Base-by-base conservation (phyloP, 2,797 vertebrate genomes). In the Periophthalmus magnuspinnatus region DNA sequence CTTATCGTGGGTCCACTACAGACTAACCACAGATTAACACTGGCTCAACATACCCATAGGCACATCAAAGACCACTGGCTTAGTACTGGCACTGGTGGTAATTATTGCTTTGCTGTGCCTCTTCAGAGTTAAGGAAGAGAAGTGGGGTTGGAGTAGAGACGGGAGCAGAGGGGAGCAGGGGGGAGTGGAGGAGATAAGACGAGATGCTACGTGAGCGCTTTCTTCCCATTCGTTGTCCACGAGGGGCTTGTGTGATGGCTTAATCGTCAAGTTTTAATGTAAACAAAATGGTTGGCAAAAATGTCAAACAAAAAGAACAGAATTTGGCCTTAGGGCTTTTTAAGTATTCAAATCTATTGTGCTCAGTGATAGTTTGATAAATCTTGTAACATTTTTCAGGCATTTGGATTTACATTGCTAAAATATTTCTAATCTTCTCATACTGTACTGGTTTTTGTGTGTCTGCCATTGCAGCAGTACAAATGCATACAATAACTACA, bases 11-110 rank as follows among this genome's bases (percentile, higher is more conserved):
- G 68, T 85, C 82, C 78, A 82, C 85, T 72, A 82, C 80, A 83
- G 80, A 81, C 88, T 78, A 84, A 81, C 74, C 47, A 83, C 79
- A 90, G 91, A 91, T 91, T 90, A 92, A 89, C 87, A 86, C 81
- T 71, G 83, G 84, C 86, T 90, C 87, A 86, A 85, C 83, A 71
- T 73, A 76, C 79, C 82, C 84, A 67, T 84, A 47, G 80, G 73
- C 75, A 88, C 90, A 90, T 91, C 87, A 91, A 89, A 91, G 88
- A 84, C 71, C 10, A 59, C 67, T 68, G 47, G 81, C 81, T 90
- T 86, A 88, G 81, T 70, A 38, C 75, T 78, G 24, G 16, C 67
- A 76, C 82, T 36, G 59, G 71, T 82, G 76, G 81, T 92, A 91
- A 91, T 91, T 89, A 90, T 81, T 83, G 78, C 84, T 78, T 78